phyloP scores from a whole-genome alignment of 2,888 invertebrate genomes.

The Drosophila multiciliata region DNA sequence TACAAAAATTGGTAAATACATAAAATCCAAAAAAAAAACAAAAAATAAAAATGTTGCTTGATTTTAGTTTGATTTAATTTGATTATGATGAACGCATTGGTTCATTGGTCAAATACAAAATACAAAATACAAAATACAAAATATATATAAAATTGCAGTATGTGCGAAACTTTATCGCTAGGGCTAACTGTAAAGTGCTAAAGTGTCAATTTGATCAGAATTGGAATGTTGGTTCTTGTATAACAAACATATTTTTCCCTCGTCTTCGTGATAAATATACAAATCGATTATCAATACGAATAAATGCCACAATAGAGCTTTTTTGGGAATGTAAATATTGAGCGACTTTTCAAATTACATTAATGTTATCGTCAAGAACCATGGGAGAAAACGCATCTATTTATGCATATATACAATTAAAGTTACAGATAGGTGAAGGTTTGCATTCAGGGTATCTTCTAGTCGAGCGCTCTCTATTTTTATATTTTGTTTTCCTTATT shows the following conservation, averaged over 20 bases:
- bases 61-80: slow-evolving; percentile 14
- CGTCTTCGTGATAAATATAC: neutral
- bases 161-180: slow-evolving; percentile 3
- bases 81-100: neutral
- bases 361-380: neutral
- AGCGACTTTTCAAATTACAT: neutral
- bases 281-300: neutral
- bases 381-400: neutral
- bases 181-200: neutral
- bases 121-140: neutral
- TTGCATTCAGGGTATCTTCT: neutral
- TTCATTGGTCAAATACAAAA: slow-evolving; percentile 2
- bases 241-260: neutral
- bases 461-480: neutral
- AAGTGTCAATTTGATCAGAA: neutral
- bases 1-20: slow-evolving; percentile 11
- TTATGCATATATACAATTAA: neutral
- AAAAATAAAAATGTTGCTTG: slow-evolving; percentile 8
- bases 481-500: neutral
- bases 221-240: neutral
- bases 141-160: slow-evolving; percentile 4
- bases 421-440: neutral
- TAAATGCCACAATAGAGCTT: neutral
- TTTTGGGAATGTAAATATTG: slow-evolving; percentile 1
- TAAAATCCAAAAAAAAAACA: slow-evolving; percentile 6